Evolutionary conservation across 2,888 invertebrate genomes (phyloP).

Genomic region (Ophraella communa): DNA sequence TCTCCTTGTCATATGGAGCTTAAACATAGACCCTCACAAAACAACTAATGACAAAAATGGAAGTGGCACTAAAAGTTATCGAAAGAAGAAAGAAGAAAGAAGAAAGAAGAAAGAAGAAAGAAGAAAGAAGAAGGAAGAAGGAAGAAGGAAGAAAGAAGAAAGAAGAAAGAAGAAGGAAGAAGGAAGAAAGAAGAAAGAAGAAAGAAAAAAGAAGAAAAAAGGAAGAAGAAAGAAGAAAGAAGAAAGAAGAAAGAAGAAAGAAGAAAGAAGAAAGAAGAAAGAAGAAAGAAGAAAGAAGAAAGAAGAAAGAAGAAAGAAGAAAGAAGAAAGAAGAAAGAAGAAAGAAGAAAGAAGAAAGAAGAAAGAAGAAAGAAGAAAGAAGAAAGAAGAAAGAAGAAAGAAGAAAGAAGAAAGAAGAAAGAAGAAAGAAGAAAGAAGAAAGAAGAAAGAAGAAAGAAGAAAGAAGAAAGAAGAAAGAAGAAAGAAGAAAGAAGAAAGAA

Average conservation of each 20-base stretch:
- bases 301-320: conserved; percentile 9
- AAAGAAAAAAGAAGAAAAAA: background rate
- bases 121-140: background rate
- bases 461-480: conserved; percentile 6
- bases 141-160: background rate
- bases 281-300: background rate
- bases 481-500: background rate
- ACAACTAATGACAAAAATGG: too few relatives aligned
- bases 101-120: background rate
- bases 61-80: too few relatives aligned
- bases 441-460: conserved; percentile 6
- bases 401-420: background rate
- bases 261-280: background rate
- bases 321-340: background rate
- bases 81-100: conserved; percentile 3
- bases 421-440: too few relatives aligned
- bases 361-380: conserved; percentile 1
- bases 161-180: background rate
- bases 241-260: background rate
- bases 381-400: background rate
- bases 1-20: too few relatives aligned
- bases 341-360: background rate
- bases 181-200: background rate
- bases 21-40: too few relatives aligned
- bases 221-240: background rate